These are phyloP conservation scores for Chrysocyon brachyurus DNA, from an alignment of 2,797 vertebrate species.

Conservation along the genomic window DNA sequence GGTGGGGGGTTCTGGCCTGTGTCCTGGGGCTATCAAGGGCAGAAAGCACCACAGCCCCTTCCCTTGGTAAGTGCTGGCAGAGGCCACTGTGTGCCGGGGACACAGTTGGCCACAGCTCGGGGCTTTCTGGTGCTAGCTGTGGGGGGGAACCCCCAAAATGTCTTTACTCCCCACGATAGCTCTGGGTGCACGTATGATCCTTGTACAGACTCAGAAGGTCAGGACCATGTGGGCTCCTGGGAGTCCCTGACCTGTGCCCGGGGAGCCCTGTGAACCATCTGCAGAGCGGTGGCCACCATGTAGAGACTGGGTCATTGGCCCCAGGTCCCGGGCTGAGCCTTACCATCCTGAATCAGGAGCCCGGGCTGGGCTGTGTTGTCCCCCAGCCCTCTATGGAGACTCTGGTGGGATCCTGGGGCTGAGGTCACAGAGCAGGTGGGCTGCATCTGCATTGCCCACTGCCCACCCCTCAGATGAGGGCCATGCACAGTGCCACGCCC, in stretches of 20 bases:
- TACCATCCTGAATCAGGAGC: too few relatives aligned
- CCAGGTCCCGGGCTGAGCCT: not conserved
- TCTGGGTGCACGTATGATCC: fast-evolving
- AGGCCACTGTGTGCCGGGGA: fast-evolving
- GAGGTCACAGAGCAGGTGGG: fast-evolving
- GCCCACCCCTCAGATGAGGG: not conserved
- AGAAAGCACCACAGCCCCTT: not conserved
- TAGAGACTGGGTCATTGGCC: not conserved
- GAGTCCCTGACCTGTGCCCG: not conserved
- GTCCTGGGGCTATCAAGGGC: not conserved
- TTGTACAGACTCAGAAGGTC: fast-evolving
- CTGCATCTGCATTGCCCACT: fast-evolving
- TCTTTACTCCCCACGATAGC: not conserved
- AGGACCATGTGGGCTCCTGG: not conserved
- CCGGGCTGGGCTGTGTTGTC: too few relatives aligned
- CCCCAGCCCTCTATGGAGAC: fast-evolving
- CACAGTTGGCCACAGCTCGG: not conserved
- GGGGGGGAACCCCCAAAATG: not conserved
- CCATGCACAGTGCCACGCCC: not conserved
- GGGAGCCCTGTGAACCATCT: not conserved
- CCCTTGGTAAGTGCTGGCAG: not conserved
- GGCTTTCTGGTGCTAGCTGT: fast-evolving
- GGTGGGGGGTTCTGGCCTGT: fast-evolving
- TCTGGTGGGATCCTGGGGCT: fast-evolving
- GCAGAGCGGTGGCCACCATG: not conserved